These are phyloP conservation scores for Macheiramphus alcinus DNA, from an alignment of 2,113 vertebrate genomes.

Conservation along the genomic window DNA sequence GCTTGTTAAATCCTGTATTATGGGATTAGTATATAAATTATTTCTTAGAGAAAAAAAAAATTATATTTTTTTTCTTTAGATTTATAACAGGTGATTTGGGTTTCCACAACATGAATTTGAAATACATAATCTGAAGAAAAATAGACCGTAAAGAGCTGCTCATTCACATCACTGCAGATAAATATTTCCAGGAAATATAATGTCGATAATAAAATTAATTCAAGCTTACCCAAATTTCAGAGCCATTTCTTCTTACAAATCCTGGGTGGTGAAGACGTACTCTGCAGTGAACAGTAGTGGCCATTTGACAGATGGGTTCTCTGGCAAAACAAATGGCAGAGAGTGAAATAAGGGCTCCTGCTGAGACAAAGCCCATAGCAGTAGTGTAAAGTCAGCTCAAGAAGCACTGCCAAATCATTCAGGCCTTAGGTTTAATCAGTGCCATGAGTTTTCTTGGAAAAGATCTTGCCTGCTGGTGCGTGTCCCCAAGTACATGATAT, in stretches of 20 bases:
- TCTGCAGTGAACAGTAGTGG: neutral
- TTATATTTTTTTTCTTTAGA: neutral
- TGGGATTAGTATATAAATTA: neutral
- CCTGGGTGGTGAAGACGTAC: neutral
- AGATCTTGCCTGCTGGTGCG: neutral
- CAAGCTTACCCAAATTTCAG: neutral
- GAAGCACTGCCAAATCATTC: neutral
- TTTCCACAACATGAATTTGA: neutral
- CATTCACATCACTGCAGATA: neutral
- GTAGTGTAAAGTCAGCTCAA: neutral
- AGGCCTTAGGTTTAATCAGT: neutral
- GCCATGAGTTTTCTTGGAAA: neutral
- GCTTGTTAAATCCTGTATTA: neutral
- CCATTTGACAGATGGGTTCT: neutral
- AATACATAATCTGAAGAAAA: neutral
- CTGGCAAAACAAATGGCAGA: neutral
- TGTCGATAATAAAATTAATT: neutral
- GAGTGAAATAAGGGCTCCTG: neutral
- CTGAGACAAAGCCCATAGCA: neutral
- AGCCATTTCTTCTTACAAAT: neutral
- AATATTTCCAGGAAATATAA: neutral
- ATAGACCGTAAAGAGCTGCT: neutral
- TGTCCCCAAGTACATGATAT: neutral
- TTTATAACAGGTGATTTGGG: neutral
- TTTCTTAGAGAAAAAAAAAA: neutral